Base-by-base conservation (phyloP, 2,797 vertebrate species). In the Glyptemys insculpta region DNA sequence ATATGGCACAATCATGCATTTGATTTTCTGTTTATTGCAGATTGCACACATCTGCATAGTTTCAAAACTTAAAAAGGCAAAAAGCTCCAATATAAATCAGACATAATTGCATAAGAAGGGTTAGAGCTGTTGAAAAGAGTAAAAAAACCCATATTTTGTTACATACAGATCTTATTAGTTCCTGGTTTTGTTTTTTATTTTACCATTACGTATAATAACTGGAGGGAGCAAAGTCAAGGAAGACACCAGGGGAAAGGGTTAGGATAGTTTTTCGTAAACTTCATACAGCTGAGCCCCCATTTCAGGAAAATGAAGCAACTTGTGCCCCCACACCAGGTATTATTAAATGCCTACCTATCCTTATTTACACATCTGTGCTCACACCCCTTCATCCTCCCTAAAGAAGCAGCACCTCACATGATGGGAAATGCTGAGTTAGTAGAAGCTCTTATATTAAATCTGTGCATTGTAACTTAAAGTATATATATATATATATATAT, bases 1-100 rank as follows among this genome's bases (percentile, higher is more conserved):
- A 78, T 0, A 0, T 0, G 82, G 31, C 72, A 83, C 0, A 1
- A 47, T 0, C 47, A 65, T 47, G 80, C 83, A 29, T 12, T 37
- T 68, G 74, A 0, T 72, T 62, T 72, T 41, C n/a, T 21, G 2
- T 54, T 2, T 91, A 78, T 56, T 52, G 79, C 82, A 31, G 85
- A 54, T 62, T 87, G 68, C 0, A 91, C 62, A 56, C 80, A 56
- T n/a, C 74, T 85, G 72, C 12, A 88, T 1, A 19, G 44, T 81
- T n/a, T 86, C 62, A 57, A 95, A 81, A 88, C 83, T 31, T 7
- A 54, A 1, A 87, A 72, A 54, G 81, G 49, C 82, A 41, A 86
- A 53, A 93, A 88, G 29, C 27, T 83, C 72, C 86, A 12, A 6
- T 29, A 80, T 72, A 62, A 85, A 56, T 6, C 6, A 88, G 83